A percentile compares a stretch with the other conserved stretches of the same genome.
Conservation (phyloP, 1,140 invertebrate genomes). For the Drosophila jambulina region DNA sequence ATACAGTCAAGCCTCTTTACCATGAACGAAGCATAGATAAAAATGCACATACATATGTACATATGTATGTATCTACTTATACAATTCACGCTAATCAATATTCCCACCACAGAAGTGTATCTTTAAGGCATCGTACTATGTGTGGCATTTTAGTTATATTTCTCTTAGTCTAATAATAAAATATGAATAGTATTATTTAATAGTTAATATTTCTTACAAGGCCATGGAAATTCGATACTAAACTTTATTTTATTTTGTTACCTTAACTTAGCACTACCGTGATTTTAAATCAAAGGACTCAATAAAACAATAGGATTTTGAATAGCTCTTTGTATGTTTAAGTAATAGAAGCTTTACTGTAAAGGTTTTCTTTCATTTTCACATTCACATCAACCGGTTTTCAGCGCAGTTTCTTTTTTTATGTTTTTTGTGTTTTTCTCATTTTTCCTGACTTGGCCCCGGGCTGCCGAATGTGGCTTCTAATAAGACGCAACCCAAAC, state of each 20-base stretch:
- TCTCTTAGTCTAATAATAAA: no score
- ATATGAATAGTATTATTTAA: background rate
- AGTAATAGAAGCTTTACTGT: constrained; percentile 18
- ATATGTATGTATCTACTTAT: no score
- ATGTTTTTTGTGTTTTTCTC: constrained; percentile 38
- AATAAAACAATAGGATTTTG: background rate
- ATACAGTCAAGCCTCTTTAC: constrained; percentile 19
- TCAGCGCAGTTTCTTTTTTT: constrained; percentile 27
- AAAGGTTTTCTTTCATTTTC: constrained; percentile 76
- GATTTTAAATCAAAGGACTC: background rate
- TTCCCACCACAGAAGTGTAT: background rate
- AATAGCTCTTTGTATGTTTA: no score
- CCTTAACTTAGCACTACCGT: background rate
- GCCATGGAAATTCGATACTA: background rate
- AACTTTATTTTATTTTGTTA: background rate
- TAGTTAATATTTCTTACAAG: background rate
- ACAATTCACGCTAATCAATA: background rate
- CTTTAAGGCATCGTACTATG: background rate
- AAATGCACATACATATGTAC: background rate
- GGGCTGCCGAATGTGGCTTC: constrained; percentile 55
- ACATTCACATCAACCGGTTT: constrained; percentile 70
- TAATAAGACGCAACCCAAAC: constrained; percentile 62
- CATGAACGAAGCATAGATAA: background rate
- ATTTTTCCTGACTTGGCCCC: constrained; percentile 49
- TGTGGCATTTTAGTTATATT: background rate